Evolutionary conservation across 2,888 invertebrate genomes (phyloP).

Genomic region (Thymelicus sylvestris): DNA sequence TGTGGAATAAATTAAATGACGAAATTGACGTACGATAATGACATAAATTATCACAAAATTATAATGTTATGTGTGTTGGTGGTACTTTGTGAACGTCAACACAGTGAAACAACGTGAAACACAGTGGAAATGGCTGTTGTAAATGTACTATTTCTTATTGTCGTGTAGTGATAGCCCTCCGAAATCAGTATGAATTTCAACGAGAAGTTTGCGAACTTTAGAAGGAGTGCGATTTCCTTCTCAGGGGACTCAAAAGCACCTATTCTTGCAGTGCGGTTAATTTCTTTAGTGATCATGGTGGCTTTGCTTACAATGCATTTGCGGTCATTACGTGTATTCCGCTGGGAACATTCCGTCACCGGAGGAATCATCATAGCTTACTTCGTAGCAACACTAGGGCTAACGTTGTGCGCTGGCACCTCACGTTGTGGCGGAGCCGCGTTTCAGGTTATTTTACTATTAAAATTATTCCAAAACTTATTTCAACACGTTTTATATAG

Average conservation of each 20-base stretch:
- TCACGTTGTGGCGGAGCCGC: slow-evolving; percentile 44
- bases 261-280: slow-evolving; percentile 52
- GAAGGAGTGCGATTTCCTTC: neutral
- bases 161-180: neutral
- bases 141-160: too few relatives aligned
- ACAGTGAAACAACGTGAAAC: too few relatives aligned
- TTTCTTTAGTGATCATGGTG: slow-evolving; percentile 52
- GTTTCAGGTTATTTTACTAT: slow-evolving; percentile 55
- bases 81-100: too few relatives aligned
- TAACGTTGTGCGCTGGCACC: slow-evolving; percentile 55
- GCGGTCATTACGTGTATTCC: slow-evolving; percentile 61
- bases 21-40: too few relatives aligned
- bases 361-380: slow-evolving; percentile 68
- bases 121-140: too few relatives aligned
- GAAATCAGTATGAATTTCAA: slow-evolving; percentile 13
- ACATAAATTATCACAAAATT: too few relatives aligned
- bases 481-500: too few relatives aligned
- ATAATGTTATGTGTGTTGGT: too few relatives aligned
- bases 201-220: neutral
- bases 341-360: slow-evolving; percentile 68
- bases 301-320: slow-evolving; percentile 58
- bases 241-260: slow-evolving; percentile 29
- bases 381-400: slow-evolving; percentile 52
- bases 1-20: too few relatives aligned
- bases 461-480: too few relatives aligned